Evolutionary conservation across 2,888 invertebrate genomes (phyloP).

Genomic region (Kryphioiulus occultus): DNA sequence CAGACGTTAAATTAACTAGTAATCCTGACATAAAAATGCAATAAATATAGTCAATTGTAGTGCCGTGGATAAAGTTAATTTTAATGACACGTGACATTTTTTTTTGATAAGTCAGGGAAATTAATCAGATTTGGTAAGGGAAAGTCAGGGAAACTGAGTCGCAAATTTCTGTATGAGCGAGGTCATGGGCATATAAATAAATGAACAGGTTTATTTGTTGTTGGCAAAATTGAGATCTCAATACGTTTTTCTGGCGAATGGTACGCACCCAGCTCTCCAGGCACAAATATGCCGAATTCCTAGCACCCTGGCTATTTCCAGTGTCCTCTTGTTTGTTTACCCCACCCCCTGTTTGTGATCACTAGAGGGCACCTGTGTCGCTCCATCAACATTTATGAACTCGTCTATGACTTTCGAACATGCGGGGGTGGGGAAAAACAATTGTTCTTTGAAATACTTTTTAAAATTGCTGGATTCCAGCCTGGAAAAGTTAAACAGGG

Average conservation of each 20-base stretch:
- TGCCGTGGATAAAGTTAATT: too few species aligned
- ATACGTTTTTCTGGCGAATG: conserved; percentile 1
- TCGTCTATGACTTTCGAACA: too few species aligned
- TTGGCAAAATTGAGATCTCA: background rate
- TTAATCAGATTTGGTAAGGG: too few species aligned
- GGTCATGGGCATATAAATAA: background rate
- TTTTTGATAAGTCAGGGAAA: too few species aligned
- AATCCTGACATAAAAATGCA: background rate
- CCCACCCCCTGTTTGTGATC: background rate
- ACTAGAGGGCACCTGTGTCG: background rate
- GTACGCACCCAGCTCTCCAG: background rate
- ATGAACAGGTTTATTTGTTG: background rate
- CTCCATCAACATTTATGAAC: too few species aligned
- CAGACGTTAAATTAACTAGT: background rate
- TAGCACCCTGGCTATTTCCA: background rate
- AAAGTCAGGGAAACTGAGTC: too few species aligned
- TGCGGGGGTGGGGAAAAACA: background rate
- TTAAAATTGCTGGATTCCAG: background rate
- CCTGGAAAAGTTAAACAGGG: background rate
- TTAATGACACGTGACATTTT: too few species aligned
- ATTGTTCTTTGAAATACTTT: background rate
- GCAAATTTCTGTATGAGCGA: too few species aligned
- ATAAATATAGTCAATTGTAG: background rate
- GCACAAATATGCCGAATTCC: background rate
- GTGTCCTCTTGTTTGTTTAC: background rate